Evolutionary conservation across 2,888 invertebrate genomes (phyloP), one percentile per base, ranked within the genome.

Genomic region (Volucella inanis): DNA sequence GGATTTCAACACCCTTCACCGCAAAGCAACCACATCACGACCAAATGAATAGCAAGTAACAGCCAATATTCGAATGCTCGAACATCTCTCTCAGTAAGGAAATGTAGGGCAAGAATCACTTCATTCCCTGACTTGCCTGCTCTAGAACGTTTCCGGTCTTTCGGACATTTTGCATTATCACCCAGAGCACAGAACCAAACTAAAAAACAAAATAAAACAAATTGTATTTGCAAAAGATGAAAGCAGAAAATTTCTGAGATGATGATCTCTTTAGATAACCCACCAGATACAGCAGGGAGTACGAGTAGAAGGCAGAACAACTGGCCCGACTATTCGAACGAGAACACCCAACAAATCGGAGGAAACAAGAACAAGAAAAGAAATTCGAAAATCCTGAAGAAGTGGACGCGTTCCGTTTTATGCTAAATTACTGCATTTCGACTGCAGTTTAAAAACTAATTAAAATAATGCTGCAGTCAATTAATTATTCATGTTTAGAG

Each of bases 391-490:
- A 55, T 43, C 4, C 18, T n/a, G 22, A 45, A 68, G 50, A 10
- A 62, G 61, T 61, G 59, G 65, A 49, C 75, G 71, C 75, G 71
- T 71, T 83, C 31, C 85, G 71, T 85, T 81, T 81, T 85, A 81
- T 80, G 85, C 81, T 85, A 85, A 85, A 81, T 85, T 80, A 85
- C 85, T 85, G 85, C 85, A 85, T 85, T 85, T 85, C 85, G 80
- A 84, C 89, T 90, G 89, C 91, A 90, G 91, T 89, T 91, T 91
- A 90, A 91, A 90, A 92, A 90, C 91, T 92, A 92, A 92, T 92
- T 92, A 92, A 92, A 92, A 92, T 92, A 92, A 91, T 92, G 92
- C 92, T 92, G 92, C 92, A 92, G 92, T 91, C 92, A 92, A 92
- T 92, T 92, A 92, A 92, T 91, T 92, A 92, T 92, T 92, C 90